Conservation (phyloP, 2,797 vertebrate genomes). For the Gymnoscopelus braueri region DNA sequence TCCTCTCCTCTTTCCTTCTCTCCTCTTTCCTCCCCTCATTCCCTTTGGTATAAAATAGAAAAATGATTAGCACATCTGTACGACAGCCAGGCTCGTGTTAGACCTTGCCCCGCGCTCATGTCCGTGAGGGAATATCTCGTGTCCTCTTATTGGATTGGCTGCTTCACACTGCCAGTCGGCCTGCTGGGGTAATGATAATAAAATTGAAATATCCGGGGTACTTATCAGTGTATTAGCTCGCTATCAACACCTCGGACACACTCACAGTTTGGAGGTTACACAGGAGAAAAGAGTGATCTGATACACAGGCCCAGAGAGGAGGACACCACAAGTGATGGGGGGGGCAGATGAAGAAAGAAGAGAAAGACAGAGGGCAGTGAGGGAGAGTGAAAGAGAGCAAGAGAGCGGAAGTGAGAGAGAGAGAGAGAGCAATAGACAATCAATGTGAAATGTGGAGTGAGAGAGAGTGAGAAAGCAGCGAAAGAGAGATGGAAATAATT, state of each 20-base stretch:
- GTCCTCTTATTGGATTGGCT: conserved; percentile 84
- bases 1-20: not conserved
- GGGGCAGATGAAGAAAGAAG: conserved; percentile 39
- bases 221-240: conserved; percentile 82
- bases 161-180: conserved; percentile 56
- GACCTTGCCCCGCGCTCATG: conserved; percentile 9
- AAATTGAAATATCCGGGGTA: conserved; percentile 84
- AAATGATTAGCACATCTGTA: conserved; percentile 57
- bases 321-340: conserved; percentile 29
- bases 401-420: conserved; percentile 26
- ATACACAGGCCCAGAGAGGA: conserved; percentile 37
- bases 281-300: conserved; percentile 51
- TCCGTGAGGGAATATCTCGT: conserved; percentile 69
- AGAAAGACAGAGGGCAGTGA: conserved; percentile 6
- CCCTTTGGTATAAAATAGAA: conserved; percentile 8
- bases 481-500: too few species aligned
- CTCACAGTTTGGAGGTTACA: conserved; percentile 75
- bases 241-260: conserved; percentile 79
- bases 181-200: conserved; percentile 82
- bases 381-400: conserved; percentile 30
- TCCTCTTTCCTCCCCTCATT: not conserved
- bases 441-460: not conserved
- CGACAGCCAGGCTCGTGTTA: conserved; percentile 48
- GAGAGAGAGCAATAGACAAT: conserved; percentile 9
- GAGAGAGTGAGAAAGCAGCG: conserved; percentile 5